Conservation (phyloP, 2,113 vertebrate genomes). For the Podarcis cretensis region DNA sequence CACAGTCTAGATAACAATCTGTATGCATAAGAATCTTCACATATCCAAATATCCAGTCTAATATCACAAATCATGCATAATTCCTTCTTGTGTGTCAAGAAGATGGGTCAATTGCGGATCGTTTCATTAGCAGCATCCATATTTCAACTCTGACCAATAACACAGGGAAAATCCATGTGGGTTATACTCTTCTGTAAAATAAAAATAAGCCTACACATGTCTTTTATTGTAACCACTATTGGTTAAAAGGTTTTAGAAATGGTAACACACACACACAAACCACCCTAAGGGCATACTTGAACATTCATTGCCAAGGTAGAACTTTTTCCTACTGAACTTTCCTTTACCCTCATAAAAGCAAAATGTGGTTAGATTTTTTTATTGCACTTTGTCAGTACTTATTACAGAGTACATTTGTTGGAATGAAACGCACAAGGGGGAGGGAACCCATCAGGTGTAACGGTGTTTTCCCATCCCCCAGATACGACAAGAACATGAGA, state of each 20-base stretch:
- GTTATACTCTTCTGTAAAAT: neutral
- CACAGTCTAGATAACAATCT: too few relatives aligned
- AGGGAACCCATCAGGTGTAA: too few relatives aligned
- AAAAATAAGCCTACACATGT: too few relatives aligned
- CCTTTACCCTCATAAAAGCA: neutral
- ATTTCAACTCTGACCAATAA: neutral
- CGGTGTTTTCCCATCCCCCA: too few relatives aligned
- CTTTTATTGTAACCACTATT: too few relatives aligned
- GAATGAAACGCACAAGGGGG: neutral
- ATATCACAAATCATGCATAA: too few relatives aligned
- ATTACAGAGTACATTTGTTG: neutral
- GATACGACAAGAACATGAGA: neutral
- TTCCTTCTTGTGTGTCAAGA: too few relatives aligned
- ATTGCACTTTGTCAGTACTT: neutral
- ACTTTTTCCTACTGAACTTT: neutral
- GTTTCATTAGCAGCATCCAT: neutral
- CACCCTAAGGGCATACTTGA: neutral
- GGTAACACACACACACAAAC: neutral
- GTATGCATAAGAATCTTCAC: too few relatives aligned
- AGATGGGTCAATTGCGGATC: too few relatives aligned
- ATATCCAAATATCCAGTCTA: too few relatives aligned
- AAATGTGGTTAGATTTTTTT: neutral
- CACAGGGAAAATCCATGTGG: neutral
- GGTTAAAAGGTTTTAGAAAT: neutral
- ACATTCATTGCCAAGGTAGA: neutral